phyloP scores from a whole-genome alignment of 2,888 invertebrate genomes.

The Standfussiana lucernea region DNA sequence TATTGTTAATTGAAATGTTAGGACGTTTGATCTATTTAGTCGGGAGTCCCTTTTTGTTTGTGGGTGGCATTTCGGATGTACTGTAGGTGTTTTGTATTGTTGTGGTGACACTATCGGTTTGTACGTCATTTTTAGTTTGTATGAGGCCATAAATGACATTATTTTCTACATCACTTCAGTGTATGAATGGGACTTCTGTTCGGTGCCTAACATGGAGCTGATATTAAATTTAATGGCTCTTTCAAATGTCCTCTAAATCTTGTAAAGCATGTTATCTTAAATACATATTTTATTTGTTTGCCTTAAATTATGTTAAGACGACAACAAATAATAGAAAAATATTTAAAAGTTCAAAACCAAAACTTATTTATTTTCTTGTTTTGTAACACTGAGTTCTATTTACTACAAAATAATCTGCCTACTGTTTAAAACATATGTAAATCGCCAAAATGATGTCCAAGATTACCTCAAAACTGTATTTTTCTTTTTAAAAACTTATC shows the following conservation, averaged over 20 bases:
- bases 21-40: slow-evolving; percentile 77
- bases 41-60: slow-evolving; percentile 65
- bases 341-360: not conserved
- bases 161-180: slow-evolving; percentile 27
- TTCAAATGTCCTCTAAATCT: not conserved
- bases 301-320: slow-evolving; percentile 7
- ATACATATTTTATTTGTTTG: not conserved
- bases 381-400: slow-evolving; percentile 3
- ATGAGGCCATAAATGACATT: slow-evolving; percentile 28
- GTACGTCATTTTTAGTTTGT: slow-evolving; percentile 54
- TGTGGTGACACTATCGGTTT: slow-evolving; percentile 49
- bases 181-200: slow-evolving; percentile 31
- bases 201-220: slow-evolving; percentile 35
- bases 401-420: slow-evolving; percentile 9
- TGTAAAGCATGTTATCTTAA: not conserved
- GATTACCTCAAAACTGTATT: slow-evolving; percentile 1
- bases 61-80: slow-evolving; percentile 72
- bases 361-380: slow-evolving; percentile 17
- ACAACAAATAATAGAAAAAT: not conserved
- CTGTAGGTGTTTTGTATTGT: slow-evolving; percentile 64
- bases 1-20: slow-evolving; percentile 82
- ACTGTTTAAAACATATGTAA: slow-evolving; percentile 18
- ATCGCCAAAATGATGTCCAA: slow-evolving; percentile 38
- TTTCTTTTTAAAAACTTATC: slow-evolving; percentile 8
- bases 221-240: slow-evolving; percentile 44